Percentiles rank a stretch among this genome's conserved stretches.
phyloP scores from a whole-genome alignment of 2,797 vertebrate genomes.

The Aythya fuligula region DNA sequence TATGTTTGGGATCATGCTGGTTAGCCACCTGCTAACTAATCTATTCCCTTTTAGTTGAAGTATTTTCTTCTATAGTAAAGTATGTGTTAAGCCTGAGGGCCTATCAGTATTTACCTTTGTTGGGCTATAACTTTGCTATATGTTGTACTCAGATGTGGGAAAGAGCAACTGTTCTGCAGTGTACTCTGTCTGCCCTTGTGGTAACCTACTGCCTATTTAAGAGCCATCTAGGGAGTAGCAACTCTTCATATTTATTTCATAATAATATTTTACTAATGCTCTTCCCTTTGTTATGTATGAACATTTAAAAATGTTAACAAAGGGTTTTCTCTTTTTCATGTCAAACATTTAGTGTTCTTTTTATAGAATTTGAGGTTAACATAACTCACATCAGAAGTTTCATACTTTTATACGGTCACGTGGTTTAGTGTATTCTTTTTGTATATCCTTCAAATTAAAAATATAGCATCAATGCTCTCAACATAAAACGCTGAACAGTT shows the following conservation, averaged over 20 bases:
- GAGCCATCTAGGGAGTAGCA: neutral
- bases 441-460: neutral
- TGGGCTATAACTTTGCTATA: neutral
- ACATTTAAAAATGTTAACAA: neutral
- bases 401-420: neutral
- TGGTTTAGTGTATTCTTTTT: neutral
- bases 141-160: neutral
- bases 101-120: neutral
- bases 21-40: constrained; percentile 67
- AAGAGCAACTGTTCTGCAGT: neutral
- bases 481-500: neutral
- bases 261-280: neutral
- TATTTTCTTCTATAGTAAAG: constrained; percentile 16
- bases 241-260: constrained; percentile 9
- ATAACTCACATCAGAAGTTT: neutral
- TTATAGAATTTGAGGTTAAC: neutral
- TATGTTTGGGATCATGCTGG: constrained; percentile 46
- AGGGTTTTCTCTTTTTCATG: neutral
- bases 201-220: neutral
- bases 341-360: neutral
- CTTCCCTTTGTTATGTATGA: neutral
- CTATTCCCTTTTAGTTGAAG: constrained; percentile 17
- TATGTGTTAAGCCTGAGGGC: neutral
- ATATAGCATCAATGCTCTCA: neutral
- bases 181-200: neutral